Evolutionary conservation across 1,140 invertebrate genomes (phyloP), one percentile per base, ranked within the genome.

Genomic region (Neuroterus valhalla): DNA sequence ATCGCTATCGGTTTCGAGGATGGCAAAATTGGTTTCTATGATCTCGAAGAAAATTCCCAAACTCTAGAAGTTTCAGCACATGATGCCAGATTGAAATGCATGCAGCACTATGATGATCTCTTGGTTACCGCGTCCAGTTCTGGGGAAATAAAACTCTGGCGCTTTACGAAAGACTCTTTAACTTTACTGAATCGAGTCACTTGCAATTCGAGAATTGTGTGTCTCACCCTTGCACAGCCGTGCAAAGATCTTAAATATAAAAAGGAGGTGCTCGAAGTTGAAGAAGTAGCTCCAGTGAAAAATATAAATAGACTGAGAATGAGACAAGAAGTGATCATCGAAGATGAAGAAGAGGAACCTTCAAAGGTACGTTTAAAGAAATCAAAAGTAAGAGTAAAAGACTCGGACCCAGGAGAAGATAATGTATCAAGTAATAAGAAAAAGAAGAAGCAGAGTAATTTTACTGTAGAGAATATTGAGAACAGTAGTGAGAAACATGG

Each of bases 101-200:
- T 96, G 38, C 85, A 89, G 74, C 89, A 87, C 77, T 88, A 88
- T 17, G 86, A 88, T 76, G 82, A 90, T 55, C 90, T 91, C 45
- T 80, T 94, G 5, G 91, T 93, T 48, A 92, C 94, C 23, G 93
- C 91, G 19, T 94, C 94, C 1, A 96, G 95, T 89, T 92, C 93
- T 50, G 96, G 96, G 0, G 92, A 94, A 85, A 92, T 97, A 46
- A 96, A 96, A 90, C 80, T 96, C 0, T 97, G 95, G 95, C 90
- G 86, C 17, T 84, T 91, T 43, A 81, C 89, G 10, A 87, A 91
- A 62, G 87, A 87, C 71, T 87, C 82, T 15, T 82, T 95, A 31
- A 86, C 71, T 48, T 78, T 88, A 46, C 68, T 90, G 15, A 78
- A 82, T 50, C 80, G 76, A 15, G 75, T 83, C 19, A 87, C 83